phyloP scores from a whole-genome alignment of 2,888 invertebrate species.

The Hypsopygia costalis region DNA sequence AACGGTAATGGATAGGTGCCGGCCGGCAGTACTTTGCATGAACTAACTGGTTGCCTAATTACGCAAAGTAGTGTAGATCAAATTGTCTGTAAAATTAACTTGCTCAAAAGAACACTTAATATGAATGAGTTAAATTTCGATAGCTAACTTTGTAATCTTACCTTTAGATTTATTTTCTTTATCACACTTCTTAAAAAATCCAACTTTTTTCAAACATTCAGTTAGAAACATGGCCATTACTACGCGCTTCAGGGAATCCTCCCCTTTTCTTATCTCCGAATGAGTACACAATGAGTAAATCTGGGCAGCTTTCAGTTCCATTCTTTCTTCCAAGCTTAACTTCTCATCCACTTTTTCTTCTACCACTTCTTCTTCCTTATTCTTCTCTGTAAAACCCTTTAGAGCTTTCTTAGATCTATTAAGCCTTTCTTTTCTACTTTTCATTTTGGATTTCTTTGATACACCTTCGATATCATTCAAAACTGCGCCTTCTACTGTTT shows the following conservation, averaged over 20 bases:
- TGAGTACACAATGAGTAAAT: conserved; percentile 85
- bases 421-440: conserved; percentile 62
- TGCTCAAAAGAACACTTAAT: too few relatives aligned
- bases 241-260: conserved; percentile 87
- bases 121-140: too few relatives aligned
- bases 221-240: conserved; percentile 89
- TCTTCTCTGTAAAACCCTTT: conserved; percentile 45
- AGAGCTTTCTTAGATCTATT: conserved; percentile 58
- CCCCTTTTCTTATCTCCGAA: conserved; percentile 78
- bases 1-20: too few relatives aligned
- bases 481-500: conserved; percentile 47
- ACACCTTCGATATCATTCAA: conserved; percentile 64
- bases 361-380: conserved; percentile 44
- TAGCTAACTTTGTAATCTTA: too few relatives aligned
- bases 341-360: conserved; percentile 37
- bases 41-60: too few relatives aligned
- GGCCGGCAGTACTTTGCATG: too few relatives aligned
- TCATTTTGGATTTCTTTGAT: conserved; percentile 60
- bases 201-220: conserved; percentile 84
- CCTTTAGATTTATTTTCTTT: conserved; percentile 40
- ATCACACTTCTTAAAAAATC: conserved; percentile 79
- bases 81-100: too few relatives aligned
- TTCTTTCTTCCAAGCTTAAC: conserved; percentile 50
- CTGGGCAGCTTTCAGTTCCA: conserved; percentile 58
- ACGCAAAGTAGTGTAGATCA: too few relatives aligned